Base-by-base conservation (phyloP, 2,797 vertebrate genomes). In the Natrix natrix region DNA sequence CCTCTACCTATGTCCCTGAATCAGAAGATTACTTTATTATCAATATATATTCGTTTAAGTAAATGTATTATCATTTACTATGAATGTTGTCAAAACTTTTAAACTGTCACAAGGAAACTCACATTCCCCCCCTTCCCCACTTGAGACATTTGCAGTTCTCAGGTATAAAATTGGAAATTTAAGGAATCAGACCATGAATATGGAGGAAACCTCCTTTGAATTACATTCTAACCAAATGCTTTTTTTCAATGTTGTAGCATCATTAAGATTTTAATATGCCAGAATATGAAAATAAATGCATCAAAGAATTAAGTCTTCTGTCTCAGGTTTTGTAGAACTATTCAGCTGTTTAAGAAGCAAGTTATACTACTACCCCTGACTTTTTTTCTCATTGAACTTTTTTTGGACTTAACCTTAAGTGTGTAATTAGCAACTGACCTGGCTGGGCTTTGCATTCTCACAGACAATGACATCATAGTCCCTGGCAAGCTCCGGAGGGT, bases 401-500 rank as follows among this genome's bases (percentile, higher is more conserved):
- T 93, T 83, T 83, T 1, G n/a, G 10, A 32, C 22, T 52, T 52
- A 7, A 91, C 24, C 55, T 28, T 8, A 32, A 28, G n/a, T 22
- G 60, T 56, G 59, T 94, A 92, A 95, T 69, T 92, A 93, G 94
- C 92, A 88, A 93, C 96, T 98, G 98, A 99, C 99, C 98, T 99
- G 99, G 92, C 98, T 99, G 32, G 98, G 98, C 96, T 98, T 98
- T 90, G 98, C 98, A 97, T 98, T 99, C 97, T 99, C 99, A 94
- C 99, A 99, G 95, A 99, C 98, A 22, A 99, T 98, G 96, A 99
- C 97, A 94, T 99, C 98, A 94, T 99, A 98, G 37, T 99, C 98
- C 52, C 97, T 98, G 74, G 98, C 97, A 91, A 99, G 98, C 96
- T 99, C 97, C 0, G 99, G 99, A 2, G 98, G 98, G 94, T 99